phyloP scores from a whole-genome alignment of 2,797 vertebrate genomes.

The Enoplosus armatus region DNA sequence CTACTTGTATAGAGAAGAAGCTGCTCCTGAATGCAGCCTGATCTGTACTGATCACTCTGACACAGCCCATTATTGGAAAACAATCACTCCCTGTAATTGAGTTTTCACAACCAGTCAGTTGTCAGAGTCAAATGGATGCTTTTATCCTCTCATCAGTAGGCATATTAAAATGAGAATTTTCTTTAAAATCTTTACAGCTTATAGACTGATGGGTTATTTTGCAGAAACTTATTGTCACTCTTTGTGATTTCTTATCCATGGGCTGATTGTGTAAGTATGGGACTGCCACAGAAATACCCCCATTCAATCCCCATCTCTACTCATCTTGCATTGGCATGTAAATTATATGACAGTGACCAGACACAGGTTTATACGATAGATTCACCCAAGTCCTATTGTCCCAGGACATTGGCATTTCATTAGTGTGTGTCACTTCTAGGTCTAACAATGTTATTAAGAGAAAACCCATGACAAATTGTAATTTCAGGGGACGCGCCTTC shows the following conservation, averaged over 20 bases:
- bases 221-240: slow-evolving; percentile 7
- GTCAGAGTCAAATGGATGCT: slow-evolving; percentile 32
- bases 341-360: slow-evolving; percentile 71
- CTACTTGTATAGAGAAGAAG: neutral
- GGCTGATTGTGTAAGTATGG: slow-evolving; percentile 29
- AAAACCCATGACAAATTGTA: slow-evolving; percentile 76
- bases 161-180: slow-evolving; percentile 27
- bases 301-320: slow-evolving; percentile 44
- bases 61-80: slow-evolving; percentile 40
- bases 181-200: slow-evolving; percentile 12
- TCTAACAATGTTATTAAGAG: slow-evolving; percentile 74
- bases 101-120: slow-evolving; percentile 38
- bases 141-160: slow-evolving; percentile 18
- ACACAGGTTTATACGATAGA: slow-evolving; percentile 68
- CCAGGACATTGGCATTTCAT: slow-evolving; percentile 64
- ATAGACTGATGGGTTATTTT: slow-evolving; percentile 8
- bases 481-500: slow-evolving; percentile 77
- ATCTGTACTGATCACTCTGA: slow-evolving; percentile 27
- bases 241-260: slow-evolving; percentile 22
- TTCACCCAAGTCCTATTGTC: slow-evolving; percentile 53
- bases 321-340: slow-evolving; percentile 62
- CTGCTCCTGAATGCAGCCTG: slow-evolving; percentile 13
- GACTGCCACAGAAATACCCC: slow-evolving; percentile 27
- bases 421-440: slow-evolving; percentile 68
- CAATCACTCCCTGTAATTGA: slow-evolving; percentile 33